Evolutionary conservation across 1,140 invertebrate species (phyloP).

Genomic region (Rhopalosiphum maidis): DNA sequence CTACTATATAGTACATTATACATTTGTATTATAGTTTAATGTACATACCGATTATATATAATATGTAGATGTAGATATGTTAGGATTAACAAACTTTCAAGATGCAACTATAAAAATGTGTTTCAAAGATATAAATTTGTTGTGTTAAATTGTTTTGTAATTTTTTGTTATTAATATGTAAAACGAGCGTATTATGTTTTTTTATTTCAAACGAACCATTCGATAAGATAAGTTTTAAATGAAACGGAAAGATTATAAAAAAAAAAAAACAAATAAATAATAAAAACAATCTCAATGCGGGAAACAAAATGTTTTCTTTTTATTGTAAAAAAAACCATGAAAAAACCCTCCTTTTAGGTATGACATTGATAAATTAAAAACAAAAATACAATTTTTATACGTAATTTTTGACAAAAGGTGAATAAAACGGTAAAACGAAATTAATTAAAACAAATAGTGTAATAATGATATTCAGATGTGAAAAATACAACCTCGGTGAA

Average conservation of each 20-base stretch:
- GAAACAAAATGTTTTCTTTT: conserved; percentile 10
- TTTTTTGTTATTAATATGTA: not conserved
- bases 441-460: conserved; percentile 3
- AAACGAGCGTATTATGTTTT: not conserved
- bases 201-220: not conserved
- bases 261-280: not conserved
- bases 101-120: not conserved
- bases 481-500: not conserved
- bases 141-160: not conserved
- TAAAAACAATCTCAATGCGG: not conserved
- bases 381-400: not conserved
- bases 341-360: not conserved
- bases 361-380: conserved; percentile 21
- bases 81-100: not conserved
- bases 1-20: not conserved
- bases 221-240: not conserved
- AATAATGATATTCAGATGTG: not conserved
- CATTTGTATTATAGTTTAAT: not conserved
- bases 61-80: too few relatives aligned
- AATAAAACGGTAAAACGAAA: not conserved
- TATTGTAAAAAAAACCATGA: not conserved
- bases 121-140: not conserved
- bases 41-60: not conserved
- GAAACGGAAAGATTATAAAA: not conserved
- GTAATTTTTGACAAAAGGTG: not conserved